Conservation (phyloP, 2,888 invertebrate species). For the Notocelia uddmanniana region DNA sequence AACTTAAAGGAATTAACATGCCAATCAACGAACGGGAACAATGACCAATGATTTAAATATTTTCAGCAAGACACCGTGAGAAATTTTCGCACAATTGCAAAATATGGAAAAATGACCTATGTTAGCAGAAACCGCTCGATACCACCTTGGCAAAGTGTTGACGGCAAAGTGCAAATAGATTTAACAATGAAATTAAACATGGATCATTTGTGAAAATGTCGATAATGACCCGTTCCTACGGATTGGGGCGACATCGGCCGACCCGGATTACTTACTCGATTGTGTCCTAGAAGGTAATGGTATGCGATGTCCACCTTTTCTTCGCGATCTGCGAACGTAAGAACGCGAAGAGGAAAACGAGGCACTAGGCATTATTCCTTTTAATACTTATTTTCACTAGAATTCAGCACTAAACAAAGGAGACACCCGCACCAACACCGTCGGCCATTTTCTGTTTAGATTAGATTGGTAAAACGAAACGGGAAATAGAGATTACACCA, state of each 20-base stretch:
- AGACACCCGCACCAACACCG: conserved; percentile 92
- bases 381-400: conserved; percentile 83
- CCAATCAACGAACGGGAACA: conserved; percentile 71
- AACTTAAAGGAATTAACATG: conserved; percentile 67
- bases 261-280: conserved; percentile 90
- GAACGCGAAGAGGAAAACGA: conserved; percentile 97
- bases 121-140: conserved; percentile 29
- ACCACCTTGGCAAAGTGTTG: conserved; percentile 14
- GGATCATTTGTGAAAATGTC: conserved; percentile 65
- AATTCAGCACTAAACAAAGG: conserved; percentile 91
- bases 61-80: conserved; percentile 56
- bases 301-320: conserved; percentile 96
- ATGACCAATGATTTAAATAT: conserved; percentile 69
- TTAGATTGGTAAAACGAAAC: conserved; percentile 82
- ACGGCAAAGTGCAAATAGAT: conserved; percentile 16
- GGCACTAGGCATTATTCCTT: conserved; percentile 96
- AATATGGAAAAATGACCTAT: conserved; percentile 32
- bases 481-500: conserved; percentile 73
- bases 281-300: conserved; percentile 92
- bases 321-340: conserved; percentile 95
- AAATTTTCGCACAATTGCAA: conserved; percentile 54
- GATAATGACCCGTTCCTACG: conserved; percentile 69
- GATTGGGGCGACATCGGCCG: conserved; percentile 75
- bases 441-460: conserved; percentile 93
- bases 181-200: conserved; percentile 51